A percentile compares a stretch with the other conserved stretches of the same genome.
phyloP scores from a whole-genome alignment of 2,113 vertebrate genomes.

The Himantopus leucocephalus region DNA sequence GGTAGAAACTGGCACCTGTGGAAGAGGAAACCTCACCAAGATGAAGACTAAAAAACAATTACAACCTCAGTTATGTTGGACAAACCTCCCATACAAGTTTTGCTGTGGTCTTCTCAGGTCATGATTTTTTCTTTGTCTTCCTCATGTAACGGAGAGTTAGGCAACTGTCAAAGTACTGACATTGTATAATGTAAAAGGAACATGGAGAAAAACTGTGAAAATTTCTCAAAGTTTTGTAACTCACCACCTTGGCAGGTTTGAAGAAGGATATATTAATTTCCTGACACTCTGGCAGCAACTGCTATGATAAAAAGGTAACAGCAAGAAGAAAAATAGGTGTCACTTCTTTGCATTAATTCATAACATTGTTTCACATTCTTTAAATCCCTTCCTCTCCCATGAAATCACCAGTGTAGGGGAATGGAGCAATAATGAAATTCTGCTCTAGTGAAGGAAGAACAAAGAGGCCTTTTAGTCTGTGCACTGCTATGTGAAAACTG shows the following conservation, averaged over 20 bases:
- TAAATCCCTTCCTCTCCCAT: neutral
- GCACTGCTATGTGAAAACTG: neutral
- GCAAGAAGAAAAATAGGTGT: neutral
- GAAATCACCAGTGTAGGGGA: neutral
- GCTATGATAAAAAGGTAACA: neutral
- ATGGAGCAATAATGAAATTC: neutral
- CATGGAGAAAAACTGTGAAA: neutral
- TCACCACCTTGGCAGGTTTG: neutral
- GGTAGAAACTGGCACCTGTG: neutral
- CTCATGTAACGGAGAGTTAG: fast-evolving
- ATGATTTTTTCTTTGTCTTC: neutral
- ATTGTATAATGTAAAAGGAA: neutral
- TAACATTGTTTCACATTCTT: neutral
- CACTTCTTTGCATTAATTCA: neutral
- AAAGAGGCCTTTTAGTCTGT: neutral
- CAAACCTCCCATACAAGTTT: neutral
- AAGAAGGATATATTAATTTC: neutral
- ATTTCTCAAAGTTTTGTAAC: neutral
- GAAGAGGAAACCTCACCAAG: neutral
- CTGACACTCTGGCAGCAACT: neutral
- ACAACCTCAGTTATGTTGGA: fast-evolving
- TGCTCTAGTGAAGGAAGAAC: neutral
- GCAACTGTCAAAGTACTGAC: neutral
- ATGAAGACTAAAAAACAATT: neutral
- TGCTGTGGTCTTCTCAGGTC: neutral